phyloP scores from a whole-genome alignment of 2,113 vertebrate genomes.

The Eolophus roseicapilla region DNA sequence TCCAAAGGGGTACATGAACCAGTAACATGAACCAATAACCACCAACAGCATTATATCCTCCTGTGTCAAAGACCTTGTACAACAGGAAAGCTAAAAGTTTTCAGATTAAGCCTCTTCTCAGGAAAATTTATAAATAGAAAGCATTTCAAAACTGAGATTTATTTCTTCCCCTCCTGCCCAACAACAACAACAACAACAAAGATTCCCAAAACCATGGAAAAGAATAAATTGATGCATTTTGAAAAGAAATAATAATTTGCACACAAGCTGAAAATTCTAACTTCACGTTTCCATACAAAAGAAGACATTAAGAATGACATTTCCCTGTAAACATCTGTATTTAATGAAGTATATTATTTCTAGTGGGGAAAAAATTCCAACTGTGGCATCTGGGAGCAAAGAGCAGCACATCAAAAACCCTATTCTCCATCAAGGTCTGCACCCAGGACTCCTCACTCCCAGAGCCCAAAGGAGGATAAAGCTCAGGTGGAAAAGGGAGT shows the following conservation, averaged over 20 bases:
- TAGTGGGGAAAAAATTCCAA: neutral
- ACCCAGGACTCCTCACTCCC: neutral
- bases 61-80: neutral
- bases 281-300: neutral
- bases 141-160: constrained; percentile 16
- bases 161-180: neutral
- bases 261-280: neutral
- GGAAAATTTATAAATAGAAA: constrained; percentile 20
- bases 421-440: neutral
- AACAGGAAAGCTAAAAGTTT: constrained; percentile 1
- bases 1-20: neutral
- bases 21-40: neutral
- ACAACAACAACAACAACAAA: neutral
- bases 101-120: constrained; percentile 7
- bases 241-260: neutral
- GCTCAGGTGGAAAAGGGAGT: neutral
- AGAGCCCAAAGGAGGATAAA: neutral
- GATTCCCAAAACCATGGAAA: neutral
- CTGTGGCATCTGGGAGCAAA: neutral
- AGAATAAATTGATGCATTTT: neutral
- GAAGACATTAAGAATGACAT: neutral
- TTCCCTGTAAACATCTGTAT: neutral
- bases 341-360: neutral
- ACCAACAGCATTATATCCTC: neutral
- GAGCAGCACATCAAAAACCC: neutral